Conservation (phyloP, 2,888 invertebrate species). For the Plebejus melissa region DNA sequence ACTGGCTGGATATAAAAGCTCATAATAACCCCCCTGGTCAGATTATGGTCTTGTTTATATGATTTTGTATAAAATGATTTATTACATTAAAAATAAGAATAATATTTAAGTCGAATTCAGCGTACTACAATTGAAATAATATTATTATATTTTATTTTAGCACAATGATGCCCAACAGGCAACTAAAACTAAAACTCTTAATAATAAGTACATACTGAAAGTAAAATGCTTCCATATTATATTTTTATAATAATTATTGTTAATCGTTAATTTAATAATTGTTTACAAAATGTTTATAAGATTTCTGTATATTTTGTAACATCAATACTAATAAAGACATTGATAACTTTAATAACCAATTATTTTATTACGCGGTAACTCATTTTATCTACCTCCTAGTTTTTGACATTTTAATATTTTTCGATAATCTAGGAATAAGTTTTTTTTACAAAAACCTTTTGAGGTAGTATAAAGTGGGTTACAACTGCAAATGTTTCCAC, state of each 20-base stretch:
- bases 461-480: neutral
- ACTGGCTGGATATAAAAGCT: no score
- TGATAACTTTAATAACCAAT: constrained; percentile 1
- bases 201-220: neutral
- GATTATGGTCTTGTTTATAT: no score
- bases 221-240: constrained; percentile 9
- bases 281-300: neutral
- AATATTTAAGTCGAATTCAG: neutral
- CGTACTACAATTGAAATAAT: neutral
- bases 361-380: neutral
- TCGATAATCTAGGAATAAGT: neutral
- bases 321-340: constrained; percentile 23
- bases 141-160: neutral
- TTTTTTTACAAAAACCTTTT: neutral
- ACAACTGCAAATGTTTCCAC: neutral
- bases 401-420: neutral
- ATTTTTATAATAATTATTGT: neutral
- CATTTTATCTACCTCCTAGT: neutral
- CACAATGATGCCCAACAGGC: neutral
- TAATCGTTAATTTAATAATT: neutral
- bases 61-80: neutral
- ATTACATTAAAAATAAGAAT: neutral
- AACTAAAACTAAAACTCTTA: neutral
- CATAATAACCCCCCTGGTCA: no score
- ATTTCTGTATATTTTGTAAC: constrained; percentile 13